Evolutionary conservation across 2,797 vertebrate genomes (phyloP).

Genomic region (Aplochiton taeniatus): DNA sequence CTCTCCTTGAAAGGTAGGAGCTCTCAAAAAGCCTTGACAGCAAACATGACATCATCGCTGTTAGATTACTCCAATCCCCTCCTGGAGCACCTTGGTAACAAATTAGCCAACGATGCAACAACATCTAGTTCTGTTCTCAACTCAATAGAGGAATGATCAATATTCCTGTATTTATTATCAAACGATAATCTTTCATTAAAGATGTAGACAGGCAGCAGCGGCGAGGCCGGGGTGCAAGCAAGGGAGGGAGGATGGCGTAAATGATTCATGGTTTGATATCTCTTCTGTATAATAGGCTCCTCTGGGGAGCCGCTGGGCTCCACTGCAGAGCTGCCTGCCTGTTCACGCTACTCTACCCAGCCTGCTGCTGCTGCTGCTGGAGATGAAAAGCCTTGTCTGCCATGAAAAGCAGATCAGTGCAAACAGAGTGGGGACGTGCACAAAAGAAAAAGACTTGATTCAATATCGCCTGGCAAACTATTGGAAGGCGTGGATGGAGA

Average conservation of each 20-base stretch:
- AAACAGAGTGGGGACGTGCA: slow-evolving; percentile 54
- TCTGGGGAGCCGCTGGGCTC: slow-evolving; percentile 75
- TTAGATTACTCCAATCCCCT: no score
- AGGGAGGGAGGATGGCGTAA: slow-evolving; percentile 71
- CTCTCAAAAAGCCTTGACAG: slow-evolving; percentile 45
- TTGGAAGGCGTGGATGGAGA: slow-evolving; percentile 33
- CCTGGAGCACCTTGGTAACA: no score
- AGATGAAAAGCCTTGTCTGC: slow-evolving; percentile 67
- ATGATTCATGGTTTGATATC: slow-evolving; percentile 92
- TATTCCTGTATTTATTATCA: slow-evolving; percentile 89
- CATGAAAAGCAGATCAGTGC: slow-evolving; percentile 63
- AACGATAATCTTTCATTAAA: slow-evolving; percentile 93
- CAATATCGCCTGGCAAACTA: slow-evolving; percentile 59
- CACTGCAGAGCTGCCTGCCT: slow-evolving; percentile 57
- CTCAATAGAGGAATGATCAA: slow-evolving; percentile 74
- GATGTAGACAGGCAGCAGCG: slow-evolving; percentile 84
- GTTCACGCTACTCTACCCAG: slow-evolving; percentile 65
- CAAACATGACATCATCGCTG: slow-evolving; percentile 10
- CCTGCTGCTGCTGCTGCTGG: slow-evolving; percentile 35
- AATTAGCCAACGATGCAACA: slow-evolving; percentile 4
- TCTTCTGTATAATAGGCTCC: slow-evolving; percentile 83
- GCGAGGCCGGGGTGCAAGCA: slow-evolving; percentile 44
- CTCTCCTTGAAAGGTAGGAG: slow-evolving; percentile 27
- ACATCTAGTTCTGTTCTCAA: slow-evolving; percentile 42
- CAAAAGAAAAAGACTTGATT: slow-evolving; percentile 59